Percentiles rank a stretch among this genome's conserved stretches.
phyloP scores from a whole-genome alignment of 1,140 invertebrate genomes.

The Caenorhabditis inopinata region DNA sequence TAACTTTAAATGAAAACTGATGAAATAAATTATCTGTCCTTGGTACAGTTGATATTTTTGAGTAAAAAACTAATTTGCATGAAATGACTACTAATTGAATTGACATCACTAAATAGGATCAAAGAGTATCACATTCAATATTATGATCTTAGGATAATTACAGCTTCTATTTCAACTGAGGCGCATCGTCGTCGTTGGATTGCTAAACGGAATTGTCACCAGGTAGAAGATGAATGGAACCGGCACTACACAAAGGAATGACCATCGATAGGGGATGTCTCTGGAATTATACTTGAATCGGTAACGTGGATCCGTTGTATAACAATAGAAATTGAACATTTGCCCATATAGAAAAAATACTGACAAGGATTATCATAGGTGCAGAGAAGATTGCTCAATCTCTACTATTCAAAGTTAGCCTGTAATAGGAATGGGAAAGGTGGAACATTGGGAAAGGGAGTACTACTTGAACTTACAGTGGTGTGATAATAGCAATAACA shows the following conservation, averaged over 20 bases:
- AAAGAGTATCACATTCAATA: conserved; percentile 5
- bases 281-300: neutral
- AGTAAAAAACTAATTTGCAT: neutral
- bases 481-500: neutral
- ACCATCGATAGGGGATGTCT: neutral
- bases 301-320: neutral
- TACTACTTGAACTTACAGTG: conserved; percentile 1
- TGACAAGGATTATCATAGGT: neutral
- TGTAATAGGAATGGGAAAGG: neutral
- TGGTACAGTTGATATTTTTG: too few relatives aligned
- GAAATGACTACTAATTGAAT: conserved; percentile 22
- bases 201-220: conserved; percentile 22
- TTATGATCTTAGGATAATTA: neutral
- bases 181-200: conserved; percentile 27
- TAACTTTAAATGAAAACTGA: neutral
- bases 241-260: conserved; percentile 26
- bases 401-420: neutral
- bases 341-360: conserved; percentile 12
- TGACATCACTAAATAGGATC: conserved; percentile 5
- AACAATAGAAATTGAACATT: neutral
- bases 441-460: neutral
- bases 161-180: neutral
- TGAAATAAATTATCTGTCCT: neutral
- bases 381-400: neutral
- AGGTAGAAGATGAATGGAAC: conserved; percentile 39